These are phyloP conservation scores for Calonectris borealis DNA, from an alignment of 2,113 vertebrate genomes.

Conservation along the genomic window DNA sequence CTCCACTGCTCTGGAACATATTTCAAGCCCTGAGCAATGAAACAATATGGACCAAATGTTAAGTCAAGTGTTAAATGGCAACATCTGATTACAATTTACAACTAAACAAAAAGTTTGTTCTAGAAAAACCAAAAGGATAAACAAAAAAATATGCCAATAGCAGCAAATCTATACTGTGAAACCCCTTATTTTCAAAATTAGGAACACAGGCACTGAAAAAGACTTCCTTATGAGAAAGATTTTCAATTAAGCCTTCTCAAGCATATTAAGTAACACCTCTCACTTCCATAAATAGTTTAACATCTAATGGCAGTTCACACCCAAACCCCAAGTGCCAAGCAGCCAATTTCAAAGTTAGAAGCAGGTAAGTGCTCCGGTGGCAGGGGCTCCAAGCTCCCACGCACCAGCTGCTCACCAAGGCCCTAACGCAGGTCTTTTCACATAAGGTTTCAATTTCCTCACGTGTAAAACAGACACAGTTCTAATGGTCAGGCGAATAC, in stretches of 20 bases:
- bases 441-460: accelerated
- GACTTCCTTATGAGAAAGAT: neutral
- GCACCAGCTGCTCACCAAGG: neutral
- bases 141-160: neutral
- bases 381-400: accelerated
- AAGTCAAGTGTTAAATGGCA: neutral
- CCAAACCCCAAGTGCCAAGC: neutral
- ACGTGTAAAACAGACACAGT: accelerated
- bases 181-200: neutral
- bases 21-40: neutral
- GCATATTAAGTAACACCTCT: neutral
- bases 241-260: neutral
- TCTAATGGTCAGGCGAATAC: neutral
- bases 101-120: neutral
- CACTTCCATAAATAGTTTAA: neutral
- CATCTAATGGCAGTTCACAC: neutral
- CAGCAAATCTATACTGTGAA: neutral
- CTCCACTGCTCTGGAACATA: neutral
- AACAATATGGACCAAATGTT: neutral
- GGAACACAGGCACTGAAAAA: neutral
- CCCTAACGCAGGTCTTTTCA: neutral
- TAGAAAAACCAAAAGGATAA: neutral
- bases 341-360: neutral
- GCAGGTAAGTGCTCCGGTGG: neutral
- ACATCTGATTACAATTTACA: neutral